Base-by-base conservation (phyloP, 2,888 invertebrate species). In the Toxonevra muliebris region DNA sequence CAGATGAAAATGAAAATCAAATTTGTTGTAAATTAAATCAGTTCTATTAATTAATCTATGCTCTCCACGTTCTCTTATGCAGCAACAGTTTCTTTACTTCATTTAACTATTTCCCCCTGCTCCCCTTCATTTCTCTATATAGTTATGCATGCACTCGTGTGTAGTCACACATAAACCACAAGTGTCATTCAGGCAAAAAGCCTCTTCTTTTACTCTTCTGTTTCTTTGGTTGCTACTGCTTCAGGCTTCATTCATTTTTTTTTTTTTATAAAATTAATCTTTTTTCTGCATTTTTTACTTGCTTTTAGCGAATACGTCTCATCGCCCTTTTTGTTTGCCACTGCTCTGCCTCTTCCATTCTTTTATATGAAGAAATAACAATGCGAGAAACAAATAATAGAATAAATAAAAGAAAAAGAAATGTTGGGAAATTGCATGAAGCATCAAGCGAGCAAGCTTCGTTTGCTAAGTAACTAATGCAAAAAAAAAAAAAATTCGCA, bases 141-240 rank as follows among this genome's bases (percentile, higher is more conserved):
- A 30, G 30, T 30, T 30, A 30, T 30, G 30, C 30, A 2, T 30
- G 30, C 30, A 30, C 30, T 30, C 30, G 30, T 30, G 30, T 30
- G 30, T 30, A 30, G 30, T 30, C 30, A 64, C 48, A 20, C 63
- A 64, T 64, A 59, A 65, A 64, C 58, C 65, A 52, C 65, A 58
- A 65, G 65, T 65, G 65, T 40, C 65, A 50, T 42, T 15, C 48
- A 48, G 43, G 57, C 55, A 57, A 20, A 17, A 48, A 65, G 58
- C 58, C 42, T 30, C 5, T 12, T 20, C 30, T 20, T 40, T 30
- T 1, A 1, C 30, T 20, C 57, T 57, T 13, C 4, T 42, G 1
- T 41, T 42, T 42, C 42, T 17, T 55, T 11, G 57, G n/a, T 43
- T 41, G 42, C 43, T 15, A 13, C 30, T 3, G 12, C 19, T 15